Conservation (phyloP, 2,113 vertebrate species). For the Strix uralensis region DNA sequence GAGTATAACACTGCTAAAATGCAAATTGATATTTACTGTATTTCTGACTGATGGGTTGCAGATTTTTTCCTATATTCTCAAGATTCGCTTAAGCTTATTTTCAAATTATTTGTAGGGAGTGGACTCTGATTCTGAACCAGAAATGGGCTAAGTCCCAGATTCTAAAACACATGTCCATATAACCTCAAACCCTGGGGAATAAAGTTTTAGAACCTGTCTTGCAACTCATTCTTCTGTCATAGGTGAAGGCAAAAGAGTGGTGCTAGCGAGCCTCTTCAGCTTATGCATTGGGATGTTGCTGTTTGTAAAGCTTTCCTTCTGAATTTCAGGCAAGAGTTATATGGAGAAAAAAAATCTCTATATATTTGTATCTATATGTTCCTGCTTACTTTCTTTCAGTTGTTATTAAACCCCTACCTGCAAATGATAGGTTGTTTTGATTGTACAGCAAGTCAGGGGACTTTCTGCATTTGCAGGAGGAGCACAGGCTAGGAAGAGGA, state of each 20-base stretch:
- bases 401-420: background rate
- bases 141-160: background rate
- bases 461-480: background rate
- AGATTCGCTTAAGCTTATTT: background rate
- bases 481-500: background rate
- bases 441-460: background rate
- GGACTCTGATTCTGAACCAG: background rate
- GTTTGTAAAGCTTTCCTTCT: background rate
- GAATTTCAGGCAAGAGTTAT: background rate
- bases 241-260: background rate
- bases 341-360: background rate
- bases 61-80: background rate
- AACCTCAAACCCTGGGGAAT: background rate
- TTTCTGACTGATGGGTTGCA: background rate
- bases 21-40: background rate
- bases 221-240: background rate
- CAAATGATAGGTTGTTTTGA: background rate
- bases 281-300: background rate
- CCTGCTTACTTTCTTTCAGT: background rate
- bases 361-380: background rate
- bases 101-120: background rate
- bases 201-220: background rate
- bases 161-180: background rate
- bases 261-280: background rate
- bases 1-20: conserved; percentile 4